Percentiles rank a stretch among this genome's conserved stretches.
phyloP scores from a whole-genome alignment of 2,797 vertebrate species.

The Parauchenoglanis punctatus region DNA sequence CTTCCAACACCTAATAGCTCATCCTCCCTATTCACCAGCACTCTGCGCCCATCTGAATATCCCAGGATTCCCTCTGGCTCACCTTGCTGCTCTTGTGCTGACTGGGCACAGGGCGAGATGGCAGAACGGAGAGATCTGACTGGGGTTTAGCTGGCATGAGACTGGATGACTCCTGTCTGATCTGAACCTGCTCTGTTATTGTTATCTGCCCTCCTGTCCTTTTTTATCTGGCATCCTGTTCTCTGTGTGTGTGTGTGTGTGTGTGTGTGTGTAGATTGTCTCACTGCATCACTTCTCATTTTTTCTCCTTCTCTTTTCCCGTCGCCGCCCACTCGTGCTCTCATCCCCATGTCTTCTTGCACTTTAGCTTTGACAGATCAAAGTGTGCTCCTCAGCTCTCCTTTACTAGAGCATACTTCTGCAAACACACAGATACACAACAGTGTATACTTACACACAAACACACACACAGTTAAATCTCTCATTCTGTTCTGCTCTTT shows the following conservation, averaged over 20 bases:
- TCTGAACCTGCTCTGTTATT: constrained; percentile 36
- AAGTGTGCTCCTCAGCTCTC: constrained; percentile 40
- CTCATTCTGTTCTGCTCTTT: background rate
- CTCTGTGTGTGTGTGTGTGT: constrained; percentile 26
- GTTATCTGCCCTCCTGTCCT: constrained; percentile 42
- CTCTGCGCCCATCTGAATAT: constrained; percentile 10
- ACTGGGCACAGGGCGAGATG: background rate
- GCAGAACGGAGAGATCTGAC: background rate
- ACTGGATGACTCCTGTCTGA: constrained; percentile 24
- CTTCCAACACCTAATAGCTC: constrained; percentile 57
- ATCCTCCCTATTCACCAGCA: constrained; percentile 42
- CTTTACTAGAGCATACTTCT: constrained; percentile 14
- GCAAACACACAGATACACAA: background rate
- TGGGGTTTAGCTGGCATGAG: constrained; percentile 22
- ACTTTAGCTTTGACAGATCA: constrained; percentile 39
- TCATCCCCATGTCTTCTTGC: constrained; percentile 38
- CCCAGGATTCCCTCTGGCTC: constrained; percentile 49
- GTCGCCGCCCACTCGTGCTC: constrained; percentile 48
- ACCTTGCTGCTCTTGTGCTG: constrained; percentile 46
- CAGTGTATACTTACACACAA: background rate
- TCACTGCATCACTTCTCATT: constrained; percentile 18
- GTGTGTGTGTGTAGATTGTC: constrained; percentile 36
- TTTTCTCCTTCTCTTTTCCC: constrained; percentile 20
- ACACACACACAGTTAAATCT: background rate
- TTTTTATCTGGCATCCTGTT: constrained; percentile 54